Percentiles rank a stretch among this genome's conserved stretches.
Evolutionary conservation across 53 echinoderm and acorn worm species (phyloP).

Genomic region (Zoroaster sp.): DNA sequence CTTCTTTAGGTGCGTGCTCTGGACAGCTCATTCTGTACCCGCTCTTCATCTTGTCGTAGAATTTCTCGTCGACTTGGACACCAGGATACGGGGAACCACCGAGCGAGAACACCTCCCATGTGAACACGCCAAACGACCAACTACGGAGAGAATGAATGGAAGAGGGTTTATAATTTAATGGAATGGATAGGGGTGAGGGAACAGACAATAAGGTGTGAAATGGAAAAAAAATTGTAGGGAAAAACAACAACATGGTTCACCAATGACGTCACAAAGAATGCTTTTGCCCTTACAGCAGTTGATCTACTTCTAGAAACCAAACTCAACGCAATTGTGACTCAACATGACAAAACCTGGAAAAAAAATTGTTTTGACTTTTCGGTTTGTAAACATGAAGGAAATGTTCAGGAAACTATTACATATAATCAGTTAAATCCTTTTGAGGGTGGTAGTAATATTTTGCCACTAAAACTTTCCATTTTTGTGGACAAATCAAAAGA

Average conservation of each 20-base stretch:
- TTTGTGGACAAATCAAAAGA: too few species aligned
- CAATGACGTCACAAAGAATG: neutral
- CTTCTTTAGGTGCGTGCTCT: slow-evolving; percentile 75
- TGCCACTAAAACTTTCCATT: too few species aligned
- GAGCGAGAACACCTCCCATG: slow-evolving; percentile 94
- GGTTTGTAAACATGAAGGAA: too few species aligned
- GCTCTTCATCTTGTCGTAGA: slow-evolving; percentile 81
- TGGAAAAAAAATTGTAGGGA: neutral
- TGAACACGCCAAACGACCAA: slow-evolving; percentile 88
- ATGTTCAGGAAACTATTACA: too few species aligned
- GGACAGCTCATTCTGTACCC: slow-evolving; percentile 89
- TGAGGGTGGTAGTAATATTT: too few species aligned
- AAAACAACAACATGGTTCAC: neutral
- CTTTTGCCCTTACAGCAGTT: too few species aligned
- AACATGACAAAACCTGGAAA: too few species aligned
- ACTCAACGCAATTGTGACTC: too few species aligned
- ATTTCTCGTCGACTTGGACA: slow-evolving; percentile 88
- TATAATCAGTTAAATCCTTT: too few species aligned
- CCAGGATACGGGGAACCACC: slow-evolving; percentile 96
- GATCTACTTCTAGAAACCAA: too few species aligned
- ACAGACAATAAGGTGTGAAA: neutral
- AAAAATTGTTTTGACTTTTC: too few species aligned
- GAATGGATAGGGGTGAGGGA: neutral
- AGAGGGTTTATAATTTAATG: neutral
- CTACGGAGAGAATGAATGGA: slow-evolving; percentile 11